phyloP scores from a whole-genome alignment of 2,797 vertebrate genomes.

The Hydrolagus colliei region DNA sequence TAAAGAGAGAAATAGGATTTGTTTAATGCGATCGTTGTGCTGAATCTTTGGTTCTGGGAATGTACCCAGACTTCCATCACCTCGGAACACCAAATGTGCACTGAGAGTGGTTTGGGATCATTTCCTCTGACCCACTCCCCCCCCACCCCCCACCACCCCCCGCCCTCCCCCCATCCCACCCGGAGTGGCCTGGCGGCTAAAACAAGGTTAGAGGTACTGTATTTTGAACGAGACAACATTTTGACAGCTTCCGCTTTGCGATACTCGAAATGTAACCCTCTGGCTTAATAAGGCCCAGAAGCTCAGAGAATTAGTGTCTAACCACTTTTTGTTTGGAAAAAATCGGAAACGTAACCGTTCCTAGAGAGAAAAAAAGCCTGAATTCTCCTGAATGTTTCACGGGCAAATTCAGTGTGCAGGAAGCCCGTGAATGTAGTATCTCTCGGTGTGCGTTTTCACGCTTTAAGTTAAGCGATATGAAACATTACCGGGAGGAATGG shows the following conservation, averaged over 20 bases:
- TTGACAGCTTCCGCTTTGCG: not conserved
- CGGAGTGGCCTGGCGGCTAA: not conserved
- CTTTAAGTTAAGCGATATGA: slow-evolving; percentile 6
- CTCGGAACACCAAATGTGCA: not conserved
- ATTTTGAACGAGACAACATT: not conserved
- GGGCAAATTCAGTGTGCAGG: not conserved
- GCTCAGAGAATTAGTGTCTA: not conserved
- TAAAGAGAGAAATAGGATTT: not conserved
- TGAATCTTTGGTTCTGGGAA: not conserved
- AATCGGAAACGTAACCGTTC: not conserved
- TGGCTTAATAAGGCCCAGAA: not conserved
- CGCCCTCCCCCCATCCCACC: not conserved
- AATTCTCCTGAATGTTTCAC: not conserved
- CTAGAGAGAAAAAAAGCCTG: not conserved
- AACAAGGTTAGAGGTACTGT: not conserved
- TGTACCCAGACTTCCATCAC: slow-evolving; percentile 7
- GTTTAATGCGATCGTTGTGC: not conserved
- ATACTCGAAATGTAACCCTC: not conserved
- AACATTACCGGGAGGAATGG: not conserved
- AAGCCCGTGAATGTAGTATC: not conserved
- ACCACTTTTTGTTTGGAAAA: too few relatives aligned
- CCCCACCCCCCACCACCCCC: too few relatives aligned
- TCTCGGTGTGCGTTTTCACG: not conserved
- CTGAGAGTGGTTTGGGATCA: not conserved
- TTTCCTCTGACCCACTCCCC: not conserved